Evolutionary conservation across 2,888 invertebrate genomes (phyloP), one percentile per base, ranked within the genome.

Genomic region (Melikaiella ostensackeni): DNA sequence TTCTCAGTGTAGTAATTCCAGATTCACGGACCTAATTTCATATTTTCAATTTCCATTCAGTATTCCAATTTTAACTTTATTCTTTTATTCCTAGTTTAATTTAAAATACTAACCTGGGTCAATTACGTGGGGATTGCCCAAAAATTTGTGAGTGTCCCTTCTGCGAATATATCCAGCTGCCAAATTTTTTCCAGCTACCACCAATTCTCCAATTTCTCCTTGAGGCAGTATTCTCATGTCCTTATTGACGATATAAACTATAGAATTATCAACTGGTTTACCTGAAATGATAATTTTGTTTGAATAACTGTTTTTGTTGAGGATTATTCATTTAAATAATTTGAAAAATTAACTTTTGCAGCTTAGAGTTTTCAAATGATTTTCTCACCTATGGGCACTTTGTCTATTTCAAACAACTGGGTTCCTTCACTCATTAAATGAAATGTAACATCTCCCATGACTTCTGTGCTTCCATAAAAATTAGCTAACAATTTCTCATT

Each of bases 401-500:
- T 96, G 11, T 94, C 93, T 77, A 93, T 92, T 77, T 92, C 90
- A 80, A 94, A 93, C 78, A 96, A 86, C 82, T 96, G 95, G 6
- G 92, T 93, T 19, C 92, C 88, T 74, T 92, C 93, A 78, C 93
- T 93, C 84, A 97, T 92, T 0, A 95, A 93, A 84, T 95, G 95
- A 86, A 94, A 97, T 0, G 97, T 97, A 2, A 98, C 97, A 88
- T 97, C 98, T 0, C 97, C 98, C 96, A 97, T 97, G 0, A 97
- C 95, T 90, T 98, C 98, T 0, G 98, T 97, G 83, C 97, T 97
- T 0, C 98, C 98, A 87, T 97, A 98, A 88, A 97, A 97, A 89
- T 98, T 98, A 75, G 96, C 97, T 59, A 98, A 91, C 21, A 93
- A 92, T 80, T 95, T 95, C 1, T 92, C 91, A 13, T 94, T 93